These are phyloP conservation scores for Microcebus lehilahytsara DNA, from an alignment of 2,113 vertebrate genomes.

Conservation along the genomic window DNA sequence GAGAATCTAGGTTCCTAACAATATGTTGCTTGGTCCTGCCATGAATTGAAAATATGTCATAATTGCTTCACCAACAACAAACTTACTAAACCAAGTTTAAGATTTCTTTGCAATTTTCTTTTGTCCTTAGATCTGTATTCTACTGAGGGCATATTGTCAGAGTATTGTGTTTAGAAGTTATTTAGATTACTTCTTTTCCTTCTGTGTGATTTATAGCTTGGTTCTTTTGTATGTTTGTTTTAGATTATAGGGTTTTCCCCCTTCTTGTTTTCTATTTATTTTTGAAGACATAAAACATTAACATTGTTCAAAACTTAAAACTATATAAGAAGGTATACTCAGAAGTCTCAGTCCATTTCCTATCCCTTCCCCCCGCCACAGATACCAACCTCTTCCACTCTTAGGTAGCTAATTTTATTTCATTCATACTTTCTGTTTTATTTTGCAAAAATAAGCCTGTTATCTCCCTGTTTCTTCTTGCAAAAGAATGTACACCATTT, in stretches of 20 bases:
- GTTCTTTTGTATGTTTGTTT: slow-evolving; percentile 23
- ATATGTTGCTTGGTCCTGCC: neutral
- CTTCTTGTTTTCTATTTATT: neutral
- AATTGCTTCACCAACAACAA: neutral
- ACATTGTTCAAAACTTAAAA: slow-evolving; percentile 12
- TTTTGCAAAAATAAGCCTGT: neutral
- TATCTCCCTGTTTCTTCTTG: neutral
- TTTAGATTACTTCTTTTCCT: neutral
- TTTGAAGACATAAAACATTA: slow-evolving; percentile 11
- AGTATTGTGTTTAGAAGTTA: neutral
- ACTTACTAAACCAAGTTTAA: neutral
- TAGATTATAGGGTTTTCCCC: neutral
- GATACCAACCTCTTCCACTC: rapidly evolving
- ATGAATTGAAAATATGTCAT: neutral
- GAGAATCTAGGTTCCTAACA: neutral
- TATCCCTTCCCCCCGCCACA: neutral
- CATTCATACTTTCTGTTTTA: slow-evolving; percentile 2
- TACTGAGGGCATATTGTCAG: neutral
- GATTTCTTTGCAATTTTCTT: neutral
- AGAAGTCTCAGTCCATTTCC: neutral
- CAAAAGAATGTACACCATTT: too few relatives aligned
- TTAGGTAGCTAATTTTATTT: neutral
- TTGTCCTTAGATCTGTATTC: neutral
- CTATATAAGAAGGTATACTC: neutral
- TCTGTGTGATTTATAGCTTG: neutral